A percentile compares a stretch with the other conserved stretches of the same genome.
These are phyloP conservation scores for Heliconius hermathena DNA, from an alignment of 1,140 invertebrate species.

Conservation along the genomic window DNA sequence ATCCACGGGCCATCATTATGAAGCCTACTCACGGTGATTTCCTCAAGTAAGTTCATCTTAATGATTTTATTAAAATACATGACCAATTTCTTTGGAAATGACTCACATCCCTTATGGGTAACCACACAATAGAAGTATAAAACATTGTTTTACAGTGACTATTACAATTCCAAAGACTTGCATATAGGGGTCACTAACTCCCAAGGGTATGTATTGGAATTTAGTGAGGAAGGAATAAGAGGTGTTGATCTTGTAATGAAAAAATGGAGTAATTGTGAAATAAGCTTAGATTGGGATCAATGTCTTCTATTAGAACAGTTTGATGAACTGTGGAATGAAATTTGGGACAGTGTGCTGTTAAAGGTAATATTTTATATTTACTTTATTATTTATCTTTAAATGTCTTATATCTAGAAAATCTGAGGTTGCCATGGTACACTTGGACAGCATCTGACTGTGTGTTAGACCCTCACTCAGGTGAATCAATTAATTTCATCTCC, in stretches of 20 bases:
- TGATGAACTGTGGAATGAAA: slow-evolving; percentile 86
- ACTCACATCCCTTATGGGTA: slow-evolving; percentile 51
- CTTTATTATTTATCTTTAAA: background rate
- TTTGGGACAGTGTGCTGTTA: slow-evolving; percentile 88
- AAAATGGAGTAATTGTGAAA: slow-evolving; percentile 67
- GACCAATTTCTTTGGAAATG: slow-evolving; percentile 39
- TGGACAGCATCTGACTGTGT: no score
- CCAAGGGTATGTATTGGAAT: slow-evolving; percentile 88
- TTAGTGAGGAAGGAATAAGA: slow-evolving; percentile 87
- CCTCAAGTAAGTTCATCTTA: slow-evolving; percentile 85
- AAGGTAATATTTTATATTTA: slow-evolving; percentile 71
- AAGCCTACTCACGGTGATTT: slow-evolving; percentile 91
- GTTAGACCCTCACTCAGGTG: no score
- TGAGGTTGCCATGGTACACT: no score
- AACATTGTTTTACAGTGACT: slow-evolving; percentile 84
- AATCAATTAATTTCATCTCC: no score
- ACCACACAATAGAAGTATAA: slow-evolving; percentile 26
- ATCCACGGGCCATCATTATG: slow-evolving; percentile 88
- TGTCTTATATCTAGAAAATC: background rate
- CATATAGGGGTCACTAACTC: slow-evolving; percentile 92
- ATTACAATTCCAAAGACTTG: slow-evolving; percentile 89
- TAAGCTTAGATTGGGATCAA: slow-evolving; percentile 84
- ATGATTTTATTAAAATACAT: background rate
- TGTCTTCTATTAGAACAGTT: slow-evolving; percentile 87
- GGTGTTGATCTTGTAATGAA: slow-evolving; percentile 69